Evolutionary conservation across 2,113 vertebrate species (phyloP), one percentile per base, ranked within the genome.

Genomic region (Chrysochloris asiatica): DNA sequence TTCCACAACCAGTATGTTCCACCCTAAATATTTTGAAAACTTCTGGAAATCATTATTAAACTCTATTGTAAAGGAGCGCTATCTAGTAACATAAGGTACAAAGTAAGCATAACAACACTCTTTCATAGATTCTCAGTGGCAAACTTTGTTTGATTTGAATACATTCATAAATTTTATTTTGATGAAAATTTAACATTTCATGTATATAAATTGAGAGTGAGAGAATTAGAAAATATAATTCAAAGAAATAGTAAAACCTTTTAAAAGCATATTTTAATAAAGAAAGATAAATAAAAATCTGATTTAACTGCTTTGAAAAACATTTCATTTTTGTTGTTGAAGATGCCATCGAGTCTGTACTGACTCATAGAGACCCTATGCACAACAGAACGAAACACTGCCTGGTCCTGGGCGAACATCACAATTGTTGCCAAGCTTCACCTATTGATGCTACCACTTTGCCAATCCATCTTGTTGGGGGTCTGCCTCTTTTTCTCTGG

Each of bases 41-140:
- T 86, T 95, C 94, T 83, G 81, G 73, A 93, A 96, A 69, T 63
- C 19, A 28, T 72, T 79, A 36, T 9, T 65, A 87, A 54, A 24
- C 22, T 48, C 12, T 89, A 67, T 56, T 89, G 75, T 93, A 89
- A 95, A 76, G 12, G 0, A 91, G 63, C 82, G 86, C 24, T 65
- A 65, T 33, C 26, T 28, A 63, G 12, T 87, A 83, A 38, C 92
- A 26, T n/a, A 93, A 84, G 80, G 91, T 84, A 61, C 26, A 87
- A 86, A 84, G 73, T 50, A 43, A 91, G 94, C 26, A 52, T 61
- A 93, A 87, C 10, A 78, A 72, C 33, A 52, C 6, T 65, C n/a
- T 50, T 75, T 79, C 7, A 41, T 13, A 72, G 16, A 54, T 77
- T 21, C n/a, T 86, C n/a, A 50, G n/a, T 38, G 50, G 63, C 3